Evolutionary conservation across 92 coral and sea anemone species (phyloP), one percentile per base, ranked within the genome.

Genomic region (Porites cylindrica): DNA sequence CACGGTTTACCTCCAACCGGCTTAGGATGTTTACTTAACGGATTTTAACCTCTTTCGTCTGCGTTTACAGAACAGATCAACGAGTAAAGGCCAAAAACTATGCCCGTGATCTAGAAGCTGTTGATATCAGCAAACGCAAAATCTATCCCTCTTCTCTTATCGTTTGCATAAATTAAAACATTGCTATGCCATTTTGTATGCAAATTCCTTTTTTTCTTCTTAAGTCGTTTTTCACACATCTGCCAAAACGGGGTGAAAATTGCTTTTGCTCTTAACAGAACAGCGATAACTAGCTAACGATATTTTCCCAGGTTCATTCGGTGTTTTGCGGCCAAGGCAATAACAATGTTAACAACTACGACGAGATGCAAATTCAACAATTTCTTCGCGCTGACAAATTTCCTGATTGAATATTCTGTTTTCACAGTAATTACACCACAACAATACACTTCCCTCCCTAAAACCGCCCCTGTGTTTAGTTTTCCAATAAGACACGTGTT

Each of bases 401-500:
- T 81, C 75, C 90, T 77, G 67, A 88, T 89, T 53, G 90, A 89
- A 92, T 89, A 84, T 81, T 82, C 87, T 90, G 93, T 93, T 88
- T 93, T 91, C 82, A 67, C 77, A 83, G 87, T 93, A 82, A 93
- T 95, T 95, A 91, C 75, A 80, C 56, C 52, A 77, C 86, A 87
- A 93, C 92, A 86, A 91, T 91, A 90, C 63, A 80, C 73, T 82
- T 88, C 91, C 91, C 94, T 88, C 93, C 96, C 87, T 67, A 54
- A 72, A 50, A 68, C 87, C 95, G 96, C 96, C 98, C 93, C 91
- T 91, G 63, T 88, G 81, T 75, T 79, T 82, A 87, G 92, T 65
- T 82, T 76, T 82, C 84, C 63, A 90, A 93, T 82, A 78, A 85
- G 91, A 72, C 96, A 93, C 96, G 94, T 93, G 96, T 53, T 66